Percentiles rank a stretch among this genome's conserved stretches.
These are phyloP conservation scores for Catalaphyllia jardinei DNA, from an alignment of 64 coral and sea anemone genomes.

Conservation along the genomic window DNA sequence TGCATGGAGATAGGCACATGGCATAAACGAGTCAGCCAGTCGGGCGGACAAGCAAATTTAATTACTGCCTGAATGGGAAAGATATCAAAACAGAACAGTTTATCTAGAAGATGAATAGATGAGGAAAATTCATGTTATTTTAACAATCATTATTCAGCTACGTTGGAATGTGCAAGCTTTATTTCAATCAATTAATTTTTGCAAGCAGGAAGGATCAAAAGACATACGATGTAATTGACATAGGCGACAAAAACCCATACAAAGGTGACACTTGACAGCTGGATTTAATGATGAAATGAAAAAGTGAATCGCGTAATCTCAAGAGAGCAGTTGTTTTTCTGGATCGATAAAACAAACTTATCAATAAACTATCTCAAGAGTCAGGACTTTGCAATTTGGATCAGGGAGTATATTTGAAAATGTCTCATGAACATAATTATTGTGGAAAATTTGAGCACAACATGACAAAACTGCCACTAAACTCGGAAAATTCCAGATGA, in stretches of 20 bases:
- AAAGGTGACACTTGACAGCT: neutral
- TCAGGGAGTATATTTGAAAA: neutral
- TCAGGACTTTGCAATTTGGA: neutral
- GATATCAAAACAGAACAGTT: neutral
- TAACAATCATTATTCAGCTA: neutral
- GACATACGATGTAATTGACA: neutral
- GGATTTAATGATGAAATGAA: neutral
- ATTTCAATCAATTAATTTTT: neutral
- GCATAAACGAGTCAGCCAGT: neutral
- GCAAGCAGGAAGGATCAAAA: neutral
- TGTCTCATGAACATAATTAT: neutral
- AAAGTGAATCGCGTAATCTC: neutral
- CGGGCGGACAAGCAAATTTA: neutral
- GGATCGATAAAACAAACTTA: conserved; percentile 18
- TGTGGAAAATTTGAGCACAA: no score
- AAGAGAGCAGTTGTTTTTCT: conserved; percentile 12
- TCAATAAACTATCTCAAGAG: neutral
- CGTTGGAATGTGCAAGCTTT: neutral
- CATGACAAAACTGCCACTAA: no score
- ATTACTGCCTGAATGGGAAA: neutral
- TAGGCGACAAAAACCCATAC: neutral
- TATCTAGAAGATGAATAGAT: neutral
- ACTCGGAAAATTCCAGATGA: neutral
- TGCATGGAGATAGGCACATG: neutral
- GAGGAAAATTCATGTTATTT: conserved; percentile 4